Conservation (phyloP, 2,113 vertebrate species). For the Pygoscelis antarcticus region DNA sequence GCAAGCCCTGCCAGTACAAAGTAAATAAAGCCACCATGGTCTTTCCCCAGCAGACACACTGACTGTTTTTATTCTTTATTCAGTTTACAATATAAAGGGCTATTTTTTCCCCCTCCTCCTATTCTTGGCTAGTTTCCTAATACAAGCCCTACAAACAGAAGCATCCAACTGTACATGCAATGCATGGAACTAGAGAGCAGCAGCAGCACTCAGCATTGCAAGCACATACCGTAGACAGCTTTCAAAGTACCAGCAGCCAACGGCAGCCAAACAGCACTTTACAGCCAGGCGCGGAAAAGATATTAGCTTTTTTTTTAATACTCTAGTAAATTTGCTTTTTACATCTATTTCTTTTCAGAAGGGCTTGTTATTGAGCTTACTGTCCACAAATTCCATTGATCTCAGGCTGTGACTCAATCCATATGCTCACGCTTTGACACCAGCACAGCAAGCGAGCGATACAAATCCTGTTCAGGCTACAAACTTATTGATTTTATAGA, state of each 20-base stretch:
- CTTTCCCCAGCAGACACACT: constrained; percentile 83
- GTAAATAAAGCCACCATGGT: constrained; percentile 85
- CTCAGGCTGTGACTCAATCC: constrained; percentile 97
- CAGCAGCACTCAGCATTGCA: constrained; percentile 70
- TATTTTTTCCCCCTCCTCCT: constrained; percentile 64
- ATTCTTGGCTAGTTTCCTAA: constrained; percentile 81
- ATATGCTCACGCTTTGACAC: constrained; percentile 95
- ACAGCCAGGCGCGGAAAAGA: constrained; percentile 85
- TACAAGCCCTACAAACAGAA: constrained; percentile 75
- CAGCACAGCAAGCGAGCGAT: constrained; percentile 94
- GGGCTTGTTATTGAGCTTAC: constrained; percentile 99
- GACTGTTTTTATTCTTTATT: constrained; percentile 86
- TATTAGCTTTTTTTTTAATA: constrained; percentile 92
- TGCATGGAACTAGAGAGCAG: constrained; percentile 46
- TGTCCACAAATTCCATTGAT: constrained; percentile 99
- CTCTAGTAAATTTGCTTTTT: constrained; percentile 99
- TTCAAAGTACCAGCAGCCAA: constrained; percentile 75
- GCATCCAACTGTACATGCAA: constrained; percentile 76
- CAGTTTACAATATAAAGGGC: constrained; percentile 83
- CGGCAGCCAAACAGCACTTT: constrained; percentile 80
- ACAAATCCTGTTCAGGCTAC: constrained; percentile 98
- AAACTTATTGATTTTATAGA: constrained; percentile 99
- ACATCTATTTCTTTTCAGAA: constrained; percentile 99
- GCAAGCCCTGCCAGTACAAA: constrained; percentile 84
- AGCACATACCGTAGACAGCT: constrained; percentile 76